phyloP scores from a whole-genome alignment of 1,140 invertebrate species.

The Conus ventricosus region DNA sequence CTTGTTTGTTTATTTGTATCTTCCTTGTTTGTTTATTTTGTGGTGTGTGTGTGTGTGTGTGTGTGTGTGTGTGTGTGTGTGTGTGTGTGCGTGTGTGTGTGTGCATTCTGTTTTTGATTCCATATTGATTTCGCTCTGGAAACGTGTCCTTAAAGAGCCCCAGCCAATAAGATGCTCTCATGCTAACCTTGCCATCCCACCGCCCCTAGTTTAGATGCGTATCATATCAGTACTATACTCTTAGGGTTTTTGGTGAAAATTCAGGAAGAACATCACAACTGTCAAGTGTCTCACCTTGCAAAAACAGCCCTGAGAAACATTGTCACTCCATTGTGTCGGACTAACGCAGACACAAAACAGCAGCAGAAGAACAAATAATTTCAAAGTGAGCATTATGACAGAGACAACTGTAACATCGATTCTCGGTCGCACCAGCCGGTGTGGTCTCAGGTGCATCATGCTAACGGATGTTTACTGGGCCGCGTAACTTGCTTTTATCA shows the following conservation, averaged over 20 bases:
- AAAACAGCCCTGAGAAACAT: conserved; percentile 51
- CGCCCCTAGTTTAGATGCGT: too few species aligned
- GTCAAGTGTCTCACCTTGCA: conserved; percentile 47
- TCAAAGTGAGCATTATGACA: neutral
- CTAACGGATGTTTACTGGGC: conserved; percentile 23
- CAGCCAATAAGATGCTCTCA: too few species aligned
- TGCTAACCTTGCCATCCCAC: too few species aligned
- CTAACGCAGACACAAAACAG: neutral
- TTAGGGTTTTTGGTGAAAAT: too few species aligned
- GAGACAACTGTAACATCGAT: neutral
- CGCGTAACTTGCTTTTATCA: neutral
- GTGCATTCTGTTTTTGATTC: neutral
- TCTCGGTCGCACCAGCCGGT: neutral
- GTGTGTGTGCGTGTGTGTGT: conserved; percentile 1
- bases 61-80: neutral
- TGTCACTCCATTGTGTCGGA: conserved; percentile 37
- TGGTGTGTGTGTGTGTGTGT: neutral
- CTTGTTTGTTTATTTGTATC: neutral
- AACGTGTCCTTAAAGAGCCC: too few species aligned
- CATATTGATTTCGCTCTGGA: too few species aligned
- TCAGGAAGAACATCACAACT: too few species aligned
- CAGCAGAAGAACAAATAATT: neutral
- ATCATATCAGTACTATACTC: too few species aligned
- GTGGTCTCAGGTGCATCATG: neutral
- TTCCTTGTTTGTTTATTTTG: neutral